Evolutionary conservation across 2,797 vertebrate genomes (phyloP).

Genomic region (Anomalospiza imberbis): DNA sequence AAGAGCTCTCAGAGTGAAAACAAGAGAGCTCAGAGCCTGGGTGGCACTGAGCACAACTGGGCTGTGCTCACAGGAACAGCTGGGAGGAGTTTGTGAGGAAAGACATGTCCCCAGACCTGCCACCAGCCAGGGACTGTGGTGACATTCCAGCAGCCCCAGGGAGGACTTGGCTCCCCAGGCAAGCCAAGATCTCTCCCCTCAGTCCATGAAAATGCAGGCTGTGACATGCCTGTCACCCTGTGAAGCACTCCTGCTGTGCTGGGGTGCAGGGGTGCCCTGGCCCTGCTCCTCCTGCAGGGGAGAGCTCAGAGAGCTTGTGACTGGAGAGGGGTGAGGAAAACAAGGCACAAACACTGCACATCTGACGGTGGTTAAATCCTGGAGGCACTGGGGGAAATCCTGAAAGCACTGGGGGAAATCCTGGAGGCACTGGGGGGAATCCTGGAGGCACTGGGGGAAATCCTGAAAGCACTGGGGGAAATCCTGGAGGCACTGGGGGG

Average conservation of each 20-base stretch:
- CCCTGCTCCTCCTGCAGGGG: not conserved
- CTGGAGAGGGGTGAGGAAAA: not conserved
- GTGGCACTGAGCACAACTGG: not conserved
- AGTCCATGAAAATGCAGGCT: not conserved
- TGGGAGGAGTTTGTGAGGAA: not conserved
- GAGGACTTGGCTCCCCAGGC: not conserved
- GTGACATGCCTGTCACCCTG: no score
- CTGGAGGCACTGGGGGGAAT: no score
- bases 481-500: not conserved
- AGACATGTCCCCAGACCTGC: not conserved
- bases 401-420: no score
- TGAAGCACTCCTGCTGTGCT: no score
- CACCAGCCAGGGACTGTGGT: not conserved
- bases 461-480: not conserved
- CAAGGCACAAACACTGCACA: not conserved
- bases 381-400: not conserved
- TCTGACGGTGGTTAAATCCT: not conserved
- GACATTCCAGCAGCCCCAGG: not conserved
- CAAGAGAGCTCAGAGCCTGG: not conserved
- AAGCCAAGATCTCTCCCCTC: not conserved
- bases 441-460: no score
- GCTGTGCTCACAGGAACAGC: not conserved
- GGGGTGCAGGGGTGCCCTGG: not conserved
- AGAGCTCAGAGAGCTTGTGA: not conserved
- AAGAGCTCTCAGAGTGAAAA: not conserved